Percentiles rank a stretch among this genome's conserved stretches.
Conservation (phyloP, 30 jellyfish, hydroid and myxozoan species). For the Calvadosia cruxmelitensis region DNA sequence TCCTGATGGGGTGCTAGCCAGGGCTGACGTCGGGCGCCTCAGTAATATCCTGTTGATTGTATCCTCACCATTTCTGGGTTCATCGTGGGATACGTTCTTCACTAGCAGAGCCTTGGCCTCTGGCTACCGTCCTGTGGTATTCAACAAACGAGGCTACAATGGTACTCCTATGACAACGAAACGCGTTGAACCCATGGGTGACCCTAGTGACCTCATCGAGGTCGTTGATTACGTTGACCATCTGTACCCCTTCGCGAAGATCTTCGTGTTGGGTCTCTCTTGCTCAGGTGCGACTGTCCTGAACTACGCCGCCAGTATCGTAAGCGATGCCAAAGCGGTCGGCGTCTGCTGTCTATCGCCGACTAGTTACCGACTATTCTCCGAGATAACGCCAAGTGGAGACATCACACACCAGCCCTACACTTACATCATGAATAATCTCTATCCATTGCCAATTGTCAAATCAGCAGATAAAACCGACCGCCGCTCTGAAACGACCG, state of each 20-base stretch:
- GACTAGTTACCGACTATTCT: neutral
- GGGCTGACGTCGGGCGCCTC: neutral
- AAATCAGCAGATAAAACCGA: too few species aligned
- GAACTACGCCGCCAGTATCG: slow-evolving; percentile 8
- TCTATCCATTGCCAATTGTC: neutral
- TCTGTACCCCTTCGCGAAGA: slow-evolving; percentile 29
- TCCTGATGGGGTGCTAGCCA: neutral
- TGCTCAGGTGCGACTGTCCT: slow-evolving; percentile 35
- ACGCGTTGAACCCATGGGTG: slow-evolving; percentile 24
- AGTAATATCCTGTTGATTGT: neutral
- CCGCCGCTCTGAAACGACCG: neutral
- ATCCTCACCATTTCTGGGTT: neutral
- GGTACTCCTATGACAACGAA: slow-evolving; percentile 21
- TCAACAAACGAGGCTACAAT: slow-evolving; percentile 38
- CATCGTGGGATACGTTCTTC: neutral
- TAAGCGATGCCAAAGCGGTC: neutral
- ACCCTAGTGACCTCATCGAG: slow-evolving; percentile 41
- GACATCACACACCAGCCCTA: neutral
- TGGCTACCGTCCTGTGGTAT: slow-evolving; percentile 46
- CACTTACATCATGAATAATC: neutral
- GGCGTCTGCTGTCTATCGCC: neutral
- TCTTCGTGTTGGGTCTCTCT: slow-evolving; percentile 34
- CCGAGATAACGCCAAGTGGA: neutral
- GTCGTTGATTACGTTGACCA: slow-evolving; percentile 41
- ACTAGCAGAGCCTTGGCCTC: neutral